Percentiles rank a stretch among this genome's conserved stretches.
phyloP scores from a whole-genome alignment of 2,888 invertebrate genomes.

The Acanthacorydalis orientalis region DNA sequence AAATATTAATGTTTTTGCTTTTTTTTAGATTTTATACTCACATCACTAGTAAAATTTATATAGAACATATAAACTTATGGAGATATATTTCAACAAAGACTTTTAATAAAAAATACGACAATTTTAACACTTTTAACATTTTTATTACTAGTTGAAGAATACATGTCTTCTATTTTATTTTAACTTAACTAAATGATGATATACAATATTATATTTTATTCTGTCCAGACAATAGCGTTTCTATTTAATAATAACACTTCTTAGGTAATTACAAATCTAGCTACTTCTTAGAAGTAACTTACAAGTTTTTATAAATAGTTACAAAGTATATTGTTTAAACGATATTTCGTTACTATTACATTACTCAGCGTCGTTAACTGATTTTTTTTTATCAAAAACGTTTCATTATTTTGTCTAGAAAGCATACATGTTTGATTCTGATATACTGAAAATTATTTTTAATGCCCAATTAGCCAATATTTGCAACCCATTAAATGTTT shows the following conservation, averaged over 20 bases:
- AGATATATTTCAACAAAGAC: too few species aligned
- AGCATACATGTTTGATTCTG: too few species aligned
- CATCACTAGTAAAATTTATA: too few species aligned
- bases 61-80: too few species aligned
- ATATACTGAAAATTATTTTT: too few species aligned
- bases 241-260: neutral
- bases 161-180: conserved; percentile 7
- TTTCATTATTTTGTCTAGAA: neutral
- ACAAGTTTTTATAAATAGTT: neutral
- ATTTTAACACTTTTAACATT: conserved; percentile 6
- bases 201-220: conserved; percentile 4
- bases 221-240: conserved; percentile 3
- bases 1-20: too few species aligned
- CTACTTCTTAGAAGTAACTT: conserved; percentile 3
- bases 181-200: conserved; percentile 4
- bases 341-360: neutral
- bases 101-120: too few species aligned
- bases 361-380: neutral
- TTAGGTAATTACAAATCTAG: neutral
- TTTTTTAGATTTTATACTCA: too few species aligned
- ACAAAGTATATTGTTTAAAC: neutral
- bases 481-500: too few species aligned
- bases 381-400: neutral
- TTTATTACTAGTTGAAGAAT: conserved; percentile 7
- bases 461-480: too few species aligned